These are phyloP conservation scores for Rugalucina vietnamica DNA, from an alignment of 2,888 invertebrate genomes.

Conservation along the genomic window DNA sequence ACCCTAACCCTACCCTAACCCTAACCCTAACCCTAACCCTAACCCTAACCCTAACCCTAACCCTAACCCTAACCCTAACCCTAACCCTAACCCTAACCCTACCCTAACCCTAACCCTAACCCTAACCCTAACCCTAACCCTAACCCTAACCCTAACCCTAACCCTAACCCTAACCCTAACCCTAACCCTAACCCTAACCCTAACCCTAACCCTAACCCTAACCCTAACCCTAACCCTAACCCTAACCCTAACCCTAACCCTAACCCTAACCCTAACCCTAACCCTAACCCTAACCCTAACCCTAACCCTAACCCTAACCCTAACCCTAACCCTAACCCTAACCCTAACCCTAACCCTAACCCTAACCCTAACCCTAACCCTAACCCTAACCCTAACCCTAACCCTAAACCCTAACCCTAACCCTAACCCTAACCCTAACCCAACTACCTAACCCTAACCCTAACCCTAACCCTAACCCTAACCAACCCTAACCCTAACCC, in stretches of 20 bases:
- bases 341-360: slow-evolving; percentile 18
- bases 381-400: slow-evolving; percentile 24
- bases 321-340: slow-evolving; percentile 26
- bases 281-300: slow-evolving; percentile 23
- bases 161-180: slow-evolving; percentile 17
- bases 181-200: slow-evolving; percentile 19
- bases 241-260: slow-evolving; percentile 28
- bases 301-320: slow-evolving; percentile 27
- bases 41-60: neutral
- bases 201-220: slow-evolving; percentile 19
- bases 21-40: neutral
- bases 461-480: too few relatives aligned
- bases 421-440: neutral
- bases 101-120: slow-evolving; percentile 33
- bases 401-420: neutral
- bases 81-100: neutral
- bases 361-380: too few relatives aligned
- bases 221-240: slow-evolving; percentile 20
- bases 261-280: slow-evolving; percentile 27
- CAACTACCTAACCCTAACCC: neutral
- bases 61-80: neutral
- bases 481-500: slow-evolving; percentile 1
- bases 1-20: slow-evolving; percentile 15
- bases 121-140: slow-evolving; percentile 33
- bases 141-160: slow-evolving; percentile 29